Conservation (phyloP, 2,797 vertebrate species). For the Balearica regulorum region DNA sequence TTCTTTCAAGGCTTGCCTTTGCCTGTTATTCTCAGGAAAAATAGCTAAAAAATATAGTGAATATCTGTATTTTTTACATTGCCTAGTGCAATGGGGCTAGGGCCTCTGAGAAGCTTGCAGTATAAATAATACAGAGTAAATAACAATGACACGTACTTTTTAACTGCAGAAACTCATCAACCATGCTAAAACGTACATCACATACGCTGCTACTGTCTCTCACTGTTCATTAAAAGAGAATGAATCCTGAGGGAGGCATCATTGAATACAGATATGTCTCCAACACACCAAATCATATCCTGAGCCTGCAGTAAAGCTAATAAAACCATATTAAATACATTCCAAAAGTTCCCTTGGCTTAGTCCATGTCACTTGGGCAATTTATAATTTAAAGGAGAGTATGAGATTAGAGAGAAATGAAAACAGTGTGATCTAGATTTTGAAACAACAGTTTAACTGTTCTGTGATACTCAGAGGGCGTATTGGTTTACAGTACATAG, state of each 20-base stretch:
- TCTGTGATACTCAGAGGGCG: background rate
- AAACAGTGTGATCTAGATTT: constrained; percentile 1
- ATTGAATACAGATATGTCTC: constrained; percentile 2
- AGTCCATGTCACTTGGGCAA: constrained; percentile 19
- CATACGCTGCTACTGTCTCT: background rate
- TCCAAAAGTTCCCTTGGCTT: constrained; percentile 38
- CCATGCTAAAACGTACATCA: background rate
- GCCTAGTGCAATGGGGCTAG: background rate
- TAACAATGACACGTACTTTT: background rate
- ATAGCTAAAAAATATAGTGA: background rate
- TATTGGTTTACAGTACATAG: background rate
- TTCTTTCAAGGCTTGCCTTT: background rate
- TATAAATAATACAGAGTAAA: constrained; percentile 33
- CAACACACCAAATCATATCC: constrained; percentile 38
- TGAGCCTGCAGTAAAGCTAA: constrained; percentile 49
- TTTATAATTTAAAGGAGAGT: constrained; percentile 59
- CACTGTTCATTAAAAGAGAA: constrained; percentile 46
- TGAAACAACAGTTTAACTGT: constrained; percentile 30
- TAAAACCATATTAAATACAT: constrained; percentile 51
- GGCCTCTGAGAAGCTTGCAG: background rate
- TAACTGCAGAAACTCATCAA: constrained; percentile 34
- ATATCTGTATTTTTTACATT: background rate
- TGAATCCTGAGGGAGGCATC: constrained; percentile 37
- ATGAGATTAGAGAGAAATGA: constrained; percentile 29
- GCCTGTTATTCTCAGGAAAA: background rate